These are phyloP conservation scores for Entomyzon cyanotis DNA, from an alignment of 2,113 vertebrate genomes.

Conservation along the genomic window DNA sequence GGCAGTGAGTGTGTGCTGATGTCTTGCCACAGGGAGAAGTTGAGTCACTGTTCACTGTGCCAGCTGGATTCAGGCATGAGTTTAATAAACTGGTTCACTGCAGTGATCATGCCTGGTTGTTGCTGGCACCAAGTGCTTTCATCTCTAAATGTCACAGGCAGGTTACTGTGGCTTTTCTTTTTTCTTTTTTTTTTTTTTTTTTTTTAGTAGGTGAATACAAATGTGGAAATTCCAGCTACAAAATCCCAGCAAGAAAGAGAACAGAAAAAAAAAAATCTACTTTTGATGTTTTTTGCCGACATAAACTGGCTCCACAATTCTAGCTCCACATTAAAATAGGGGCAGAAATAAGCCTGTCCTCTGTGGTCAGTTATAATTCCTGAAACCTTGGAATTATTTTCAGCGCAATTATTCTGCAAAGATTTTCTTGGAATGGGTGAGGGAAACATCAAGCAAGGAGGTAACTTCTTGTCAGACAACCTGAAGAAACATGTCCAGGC, in stretches of 20 bases:
- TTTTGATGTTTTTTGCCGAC: neutral
- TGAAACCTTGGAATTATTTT: slow-evolving; percentile 32
- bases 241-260: neutral
- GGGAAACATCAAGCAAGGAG: slow-evolving; percentile 41
- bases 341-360: slow-evolving; percentile 8
- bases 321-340: neutral
- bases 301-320: neutral
- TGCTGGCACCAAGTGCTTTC: slow-evolving; percentile 23
- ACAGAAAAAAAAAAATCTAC: neutral
- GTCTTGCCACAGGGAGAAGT: neutral
- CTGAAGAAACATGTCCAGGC: slow-evolving; percentile 9
- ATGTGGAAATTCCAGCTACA: slow-evolving; percentile 7
- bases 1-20: neutral
- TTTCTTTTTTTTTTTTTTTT: neutral
- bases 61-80: slow-evolving; percentile 18
- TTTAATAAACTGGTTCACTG: slow-evolving; percentile 22
- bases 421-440: slow-evolving; percentile 29
- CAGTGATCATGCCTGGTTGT: neutral
- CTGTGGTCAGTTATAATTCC: neutral
- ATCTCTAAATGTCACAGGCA: slow-evolving; percentile 36
- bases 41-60: slow-evolving; percentile 49
- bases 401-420: neutral
- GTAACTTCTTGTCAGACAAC: slow-evolving; percentile 25
- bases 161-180: neutral
- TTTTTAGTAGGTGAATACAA: neutral